Evolutionary conservation across 2,888 invertebrate genomes (phyloP).

Genomic region (Pristionchus entomophagus): DNA sequence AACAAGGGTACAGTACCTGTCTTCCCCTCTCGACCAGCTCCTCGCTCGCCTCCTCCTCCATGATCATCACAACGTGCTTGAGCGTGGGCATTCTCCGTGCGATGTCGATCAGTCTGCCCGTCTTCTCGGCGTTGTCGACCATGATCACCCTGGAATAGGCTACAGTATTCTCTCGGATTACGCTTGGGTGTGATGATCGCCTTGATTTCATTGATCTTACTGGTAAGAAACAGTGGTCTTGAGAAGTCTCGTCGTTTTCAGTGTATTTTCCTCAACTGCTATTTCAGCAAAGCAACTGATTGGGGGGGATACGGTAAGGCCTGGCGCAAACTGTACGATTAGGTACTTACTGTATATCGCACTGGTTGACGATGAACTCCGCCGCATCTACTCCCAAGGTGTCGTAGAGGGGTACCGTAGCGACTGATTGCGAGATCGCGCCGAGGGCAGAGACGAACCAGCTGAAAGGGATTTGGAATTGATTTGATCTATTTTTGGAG

Average conservation of each 20-base stretch:
- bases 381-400: conserved; percentile 96
- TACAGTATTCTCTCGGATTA: neutral
- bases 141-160: conserved; percentile 61
- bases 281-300: no score
- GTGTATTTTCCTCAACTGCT: no score
- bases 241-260: no score
- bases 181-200: neutral
- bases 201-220: no score
- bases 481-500: no score
- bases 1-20: neutral
- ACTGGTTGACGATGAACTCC: conserved; percentile 79
- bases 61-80: conserved; percentile 67
- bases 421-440: conserved; percentile 80
- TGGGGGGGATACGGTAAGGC: no score
- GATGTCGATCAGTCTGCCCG: conserved; percentile 54
- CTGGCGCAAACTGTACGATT: no score
- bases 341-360: conserved; percentile 67
- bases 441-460: conserved; percentile 70
- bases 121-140: conserved; percentile 65
- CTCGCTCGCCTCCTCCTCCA: conserved; percentile 53
- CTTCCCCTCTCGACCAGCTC: conserved; percentile 44
- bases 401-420: conserved; percentile 94
- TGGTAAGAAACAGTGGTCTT: no score
- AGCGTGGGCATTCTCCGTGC: conserved; percentile 59
- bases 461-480: conserved; percentile 79